Base-by-base conservation (phyloP, 2,888 invertebrate genomes). In the Eupithecia pulchellata region DNA sequence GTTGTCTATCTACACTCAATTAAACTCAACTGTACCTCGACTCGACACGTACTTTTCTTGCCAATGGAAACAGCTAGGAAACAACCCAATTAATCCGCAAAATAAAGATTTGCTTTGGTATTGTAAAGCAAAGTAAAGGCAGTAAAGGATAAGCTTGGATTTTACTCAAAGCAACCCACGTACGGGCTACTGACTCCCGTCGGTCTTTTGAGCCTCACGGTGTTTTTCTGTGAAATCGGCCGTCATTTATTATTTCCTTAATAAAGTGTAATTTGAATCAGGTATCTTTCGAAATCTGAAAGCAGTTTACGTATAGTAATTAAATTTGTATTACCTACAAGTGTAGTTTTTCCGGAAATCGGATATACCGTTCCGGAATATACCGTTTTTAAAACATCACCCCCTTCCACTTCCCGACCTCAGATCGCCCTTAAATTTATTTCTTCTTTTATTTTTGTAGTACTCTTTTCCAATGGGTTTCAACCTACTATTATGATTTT, bases 21-120 rank as follows among this genome's bases (percentile, higher is more conserved):
- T 75, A 71, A 75, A 75, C 73, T 64, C 60, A 71, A 77, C 77
- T 71, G 77, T 75, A 73, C 69, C 34, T 67, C 67, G 69, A 58
- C 58, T 58, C 55, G 14, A 5, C 27, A 52, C 34, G 20, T 66
- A 30, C 52, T 72, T 29, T 72, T 64, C 62, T 69, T n/a, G n/a
- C 9, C n/a, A n/a, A 8, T 47, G 47, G 9, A 20, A 20, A 20
- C 39, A 42, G 8, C 47, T 47, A 47, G 11, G 20, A 47, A 52
- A 52, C 25, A 25, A 52, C 9, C 11, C 25, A 47, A 47, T 11
- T 20, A 8, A 20, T 47, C 20, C 20, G 47, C 9, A 9, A 47
- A 47, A 20, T 20, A 9, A 20, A 47, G 11, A 20, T 11, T 3
- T 11, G 2, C 6, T 8, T n/a, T n/a, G n/a, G n/a, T n/a, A 39